phyloP scores from a whole-genome alignment of 2,113 vertebrate genomes.

The Gobius niger region DNA sequence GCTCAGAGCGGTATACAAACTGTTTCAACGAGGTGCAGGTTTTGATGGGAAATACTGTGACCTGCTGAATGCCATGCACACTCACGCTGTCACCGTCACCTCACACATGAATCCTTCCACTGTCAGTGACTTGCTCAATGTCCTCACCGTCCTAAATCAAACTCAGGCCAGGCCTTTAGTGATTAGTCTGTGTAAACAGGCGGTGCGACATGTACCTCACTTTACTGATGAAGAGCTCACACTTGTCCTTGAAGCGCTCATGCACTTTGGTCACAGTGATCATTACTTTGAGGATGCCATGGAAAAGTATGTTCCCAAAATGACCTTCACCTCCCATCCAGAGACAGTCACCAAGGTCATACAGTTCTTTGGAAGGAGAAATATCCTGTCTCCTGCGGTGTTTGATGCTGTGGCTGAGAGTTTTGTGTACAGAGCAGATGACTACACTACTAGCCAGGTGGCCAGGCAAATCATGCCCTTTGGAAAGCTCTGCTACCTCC shows the following conservation, averaged over 20 bases:
- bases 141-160: conserved; percentile 81
- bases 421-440: conserved; percentile 82
- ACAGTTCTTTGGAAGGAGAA: conserved; percentile 80
- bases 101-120: conserved; percentile 69
- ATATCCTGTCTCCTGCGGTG: conserved; percentile 80
- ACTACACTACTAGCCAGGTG: conserved; percentile 81
- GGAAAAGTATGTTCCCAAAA: conserved; percentile 70
- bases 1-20: conserved; percentile 75
- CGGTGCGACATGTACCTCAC: conserved; percentile 72
- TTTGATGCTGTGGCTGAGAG: conserved; percentile 82
- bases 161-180: conserved; percentile 77
- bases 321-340: conserved; percentile 72
- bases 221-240: conserved; percentile 82
- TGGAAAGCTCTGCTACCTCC: conserved; percentile 86
- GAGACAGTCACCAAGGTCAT: conserved; percentile 76
- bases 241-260: conserved; percentile 80
- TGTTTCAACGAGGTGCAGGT: conserved; percentile 69
- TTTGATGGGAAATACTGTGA: conserved; percentile 63
- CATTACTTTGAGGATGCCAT: conserved; percentile 79
- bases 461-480: conserved; percentile 81
- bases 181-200: conserved; percentile 81
- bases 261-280: conserved; percentile 82
- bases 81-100: conserved; percentile 56
- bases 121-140: conserved; percentile 75
- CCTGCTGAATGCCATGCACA: conserved; percentile 82